Evolutionary conservation across 2,888 invertebrate genomes (phyloP), one percentile per base, ranked within the genome.

Genomic region (Macaria notata): DNA sequence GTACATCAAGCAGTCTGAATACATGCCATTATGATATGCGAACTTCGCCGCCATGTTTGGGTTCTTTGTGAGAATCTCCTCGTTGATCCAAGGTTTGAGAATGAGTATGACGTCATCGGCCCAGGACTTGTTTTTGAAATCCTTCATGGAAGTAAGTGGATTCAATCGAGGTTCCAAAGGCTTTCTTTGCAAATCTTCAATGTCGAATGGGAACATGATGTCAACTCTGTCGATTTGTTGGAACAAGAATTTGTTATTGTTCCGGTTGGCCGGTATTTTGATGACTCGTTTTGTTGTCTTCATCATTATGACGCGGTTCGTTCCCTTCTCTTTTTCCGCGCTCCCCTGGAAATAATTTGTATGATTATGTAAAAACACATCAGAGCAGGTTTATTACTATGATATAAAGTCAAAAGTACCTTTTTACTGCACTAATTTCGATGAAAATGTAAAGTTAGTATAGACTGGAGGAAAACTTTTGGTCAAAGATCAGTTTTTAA

Each of bases 271-370:
- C 0, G 95, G 94, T 52, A 95, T 92, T 79, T 95, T 94, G 45
- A 95, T 93, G 3, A 95, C 92, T n/a, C 95, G 92, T 76, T 94
- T 95, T 0, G 94, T 94, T 6, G 94, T 95, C 76, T 95, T 95
- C 78, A 95, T 92, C 80, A 95, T 92, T 31, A 95, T 93, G 7
- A 95, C 93, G 48, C 94, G 93, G 52, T 93, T 89, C 33, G 86
- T 91, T 49, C 88, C 89, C 65, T 92, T 89, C 52, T 93, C 93
- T 61, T 93, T 93, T 29, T 93, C 93, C 46, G 89, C 86, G 64
- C 86, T 87, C 3, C 92, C 92, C 77, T 95, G 79, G 84, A 72
- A 65, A 65, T 46, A 19, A 19, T 19, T n/a, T n/a, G n/a, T n/a
- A n/a, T n/a, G n/a, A n/a, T n/a, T n/a, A n/a, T 19, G 19, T 19